Evolutionary conservation across 2,888 invertebrate genomes (phyloP), one percentile per base, ranked within the genome.

Genomic region (Apamea crenata): DNA sequence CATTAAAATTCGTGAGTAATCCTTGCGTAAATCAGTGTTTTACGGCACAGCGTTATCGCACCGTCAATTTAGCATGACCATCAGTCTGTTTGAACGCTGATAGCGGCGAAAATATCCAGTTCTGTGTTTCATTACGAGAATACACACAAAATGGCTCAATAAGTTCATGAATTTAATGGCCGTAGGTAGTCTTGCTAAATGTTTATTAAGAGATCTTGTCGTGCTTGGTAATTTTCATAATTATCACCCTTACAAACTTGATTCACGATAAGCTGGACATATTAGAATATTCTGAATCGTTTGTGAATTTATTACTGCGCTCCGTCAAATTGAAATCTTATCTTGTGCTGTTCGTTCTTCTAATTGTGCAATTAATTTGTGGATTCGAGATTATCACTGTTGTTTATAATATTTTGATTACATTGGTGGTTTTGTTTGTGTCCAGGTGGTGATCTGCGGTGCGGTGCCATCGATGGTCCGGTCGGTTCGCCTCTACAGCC

Each of bases 381-480:
- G 68, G 61, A 65, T 72, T 47, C 40, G 80, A 67, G 50, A 72
- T 77, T 80, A 61, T 82, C 29, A 61, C 14, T 81, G 29, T 66
- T 74, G 61, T 85, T 50, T 69, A 29, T 47, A 74, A 65, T 80
- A 65, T 80, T 77, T 69, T 25, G 25, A 72, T 63, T 84, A 82
- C 77, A 81, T 77, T 77, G 70, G 18, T 80, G 67, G 8, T 56
- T 90, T 86, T 85, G 7, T 81, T 75, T 78, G 50, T 83, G 77
- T 86, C 53, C 95, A 98, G 98, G 97, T 98, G 97, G 97, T 98
- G 97, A 97, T 97, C 97, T 97, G 98, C 97, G 98, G 97, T 97
- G 98, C 97, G 97, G 97, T 97, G 97, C 97, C 98, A 96, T 97
- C 97, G 95, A 97, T 97, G 97, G 97, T 97, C 95, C 97, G 97